phyloP scores from a whole-genome alignment of 1,140 invertebrate genomes.

The Platorchestia sp. region DNA sequence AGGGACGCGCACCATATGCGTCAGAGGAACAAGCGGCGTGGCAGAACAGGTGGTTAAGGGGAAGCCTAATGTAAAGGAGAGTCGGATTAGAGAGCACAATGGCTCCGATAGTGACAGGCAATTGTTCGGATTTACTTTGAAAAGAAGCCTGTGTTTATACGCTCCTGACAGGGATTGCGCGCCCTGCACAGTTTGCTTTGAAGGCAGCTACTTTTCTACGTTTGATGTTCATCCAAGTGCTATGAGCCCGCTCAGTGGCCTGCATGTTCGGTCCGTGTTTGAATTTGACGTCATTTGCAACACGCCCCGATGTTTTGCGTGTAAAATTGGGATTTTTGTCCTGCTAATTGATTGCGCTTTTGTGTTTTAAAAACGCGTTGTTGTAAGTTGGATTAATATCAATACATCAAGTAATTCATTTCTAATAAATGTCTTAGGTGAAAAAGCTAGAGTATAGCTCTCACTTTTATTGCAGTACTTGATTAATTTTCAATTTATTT shows the following conservation, averaged over 20 bases:
- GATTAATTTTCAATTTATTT: not conserved
- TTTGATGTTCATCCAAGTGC: not conserved
- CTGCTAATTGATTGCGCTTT: not conserved
- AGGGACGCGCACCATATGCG: constrained; percentile 11
- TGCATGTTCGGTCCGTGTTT: not conserved
- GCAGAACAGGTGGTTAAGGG: constrained; percentile 45
- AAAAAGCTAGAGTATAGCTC: not conserved
- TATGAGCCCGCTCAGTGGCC: not conserved
- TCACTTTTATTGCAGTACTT: not conserved
- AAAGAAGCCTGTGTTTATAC: constrained; percentile 13
- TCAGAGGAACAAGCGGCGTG: not conserved
- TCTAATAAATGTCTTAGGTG: not conserved
- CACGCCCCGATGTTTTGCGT: too few species aligned
- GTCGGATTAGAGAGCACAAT: constrained; percentile 24
- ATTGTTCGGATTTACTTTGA: not conserved
- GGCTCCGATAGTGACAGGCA: not conserved
- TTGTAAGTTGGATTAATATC: not conserved
- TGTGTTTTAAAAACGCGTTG: not conserved
- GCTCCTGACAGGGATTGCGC: not conserved
- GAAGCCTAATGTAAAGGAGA: constrained; percentile 28
- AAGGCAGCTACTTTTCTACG: not conserved
- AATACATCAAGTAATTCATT: not conserved
- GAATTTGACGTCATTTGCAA: too few species aligned
- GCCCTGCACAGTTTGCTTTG: not conserved
- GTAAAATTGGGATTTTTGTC: too few species aligned